Evolutionary conservation across 1,140 invertebrate genomes (phyloP).

Genomic region (Papilio polytes): DNA sequence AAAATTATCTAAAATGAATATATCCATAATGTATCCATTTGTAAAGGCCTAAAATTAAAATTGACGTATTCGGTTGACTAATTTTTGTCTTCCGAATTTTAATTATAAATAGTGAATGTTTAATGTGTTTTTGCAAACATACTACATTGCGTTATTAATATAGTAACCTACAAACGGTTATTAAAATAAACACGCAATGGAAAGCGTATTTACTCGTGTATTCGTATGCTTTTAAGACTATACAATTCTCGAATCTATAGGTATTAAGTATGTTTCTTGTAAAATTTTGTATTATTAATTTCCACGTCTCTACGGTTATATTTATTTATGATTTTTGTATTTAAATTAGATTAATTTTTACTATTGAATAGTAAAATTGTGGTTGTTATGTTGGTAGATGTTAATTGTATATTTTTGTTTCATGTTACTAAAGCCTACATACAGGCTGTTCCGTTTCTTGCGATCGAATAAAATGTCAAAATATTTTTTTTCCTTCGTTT

Average conservation of each 20-base stretch:
- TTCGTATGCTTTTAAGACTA: slow-evolving; percentile 5
- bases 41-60: slow-evolving; percentile 31
- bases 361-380: slow-evolving; percentile 79
- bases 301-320: slow-evolving; percentile 58
- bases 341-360: slow-evolving; percentile 66
- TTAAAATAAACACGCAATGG: neutral
- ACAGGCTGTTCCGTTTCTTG: slow-evolving; percentile 1
- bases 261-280: slow-evolving; percentile 29
- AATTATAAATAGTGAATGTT: slow-evolving; percentile 14
- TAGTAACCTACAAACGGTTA: neutral
- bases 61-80: slow-evolving; percentile 8
- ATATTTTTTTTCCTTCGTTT: slow-evolving; percentile 37
- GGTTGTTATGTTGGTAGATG: slow-evolving; percentile 80
- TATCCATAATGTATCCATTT: neutral
- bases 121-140: neutral
- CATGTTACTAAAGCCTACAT: slow-evolving; percentile 43
- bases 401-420: slow-evolving; percentile 80
- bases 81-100: slow-evolving; percentile 30
- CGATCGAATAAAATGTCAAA: slow-evolving; percentile 34
- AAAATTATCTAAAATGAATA: neutral
- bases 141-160: neutral
- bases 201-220: neutral
- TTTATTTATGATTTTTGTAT: slow-evolving; percentile 60
- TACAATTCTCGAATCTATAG: slow-evolving; percentile 36
- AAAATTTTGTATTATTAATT: slow-evolving; percentile 51